Evolutionary conservation across 1,140 invertebrate genomes (phyloP).

Genomic region (Parasteatoda tepidariorum): DNA sequence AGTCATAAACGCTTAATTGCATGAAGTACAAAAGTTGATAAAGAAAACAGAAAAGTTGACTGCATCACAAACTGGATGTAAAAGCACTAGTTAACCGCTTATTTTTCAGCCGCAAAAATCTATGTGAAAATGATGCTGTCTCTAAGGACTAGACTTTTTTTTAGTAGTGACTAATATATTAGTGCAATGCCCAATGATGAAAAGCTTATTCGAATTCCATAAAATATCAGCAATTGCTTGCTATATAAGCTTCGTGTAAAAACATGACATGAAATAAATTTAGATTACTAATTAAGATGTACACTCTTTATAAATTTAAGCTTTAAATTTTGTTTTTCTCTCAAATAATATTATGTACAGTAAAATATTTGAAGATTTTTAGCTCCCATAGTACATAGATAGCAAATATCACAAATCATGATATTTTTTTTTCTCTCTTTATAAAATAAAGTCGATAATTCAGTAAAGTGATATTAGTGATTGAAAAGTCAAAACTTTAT

Average conservation of each 20-base stretch:
- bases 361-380: constrained; percentile 13
- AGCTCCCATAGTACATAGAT: constrained; percentile 14
- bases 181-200: constrained; percentile 35
- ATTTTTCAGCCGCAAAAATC: constrained; percentile 34
- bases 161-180: constrained; percentile 13
- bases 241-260: constrained; percentile 44
- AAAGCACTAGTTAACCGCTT: constrained; percentile 20
- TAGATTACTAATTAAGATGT: constrained; percentile 6
- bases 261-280: constrained; percentile 41
- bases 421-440: constrained; percentile 5
- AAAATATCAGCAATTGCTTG: constrained; percentile 40
- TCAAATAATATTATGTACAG: not conserved
- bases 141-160: constrained; percentile 52
- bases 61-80: constrained; percentile 13
- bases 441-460: constrained; percentile 31
- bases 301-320: constrained; percentile 36
- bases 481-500: constrained; percentile 31
- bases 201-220: constrained; percentile 43
- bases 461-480: constrained; percentile 18
- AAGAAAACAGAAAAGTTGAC: constrained; percentile 37
- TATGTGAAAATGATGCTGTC: constrained; percentile 38
- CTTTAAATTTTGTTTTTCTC: not conserved
- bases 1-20: not conserved
- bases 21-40: not conserved
- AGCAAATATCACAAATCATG: constrained; percentile 49